Evolutionary conservation across 2,113 vertebrate genomes (phyloP).

Genomic region (Telmatochromis brichardi): DNA sequence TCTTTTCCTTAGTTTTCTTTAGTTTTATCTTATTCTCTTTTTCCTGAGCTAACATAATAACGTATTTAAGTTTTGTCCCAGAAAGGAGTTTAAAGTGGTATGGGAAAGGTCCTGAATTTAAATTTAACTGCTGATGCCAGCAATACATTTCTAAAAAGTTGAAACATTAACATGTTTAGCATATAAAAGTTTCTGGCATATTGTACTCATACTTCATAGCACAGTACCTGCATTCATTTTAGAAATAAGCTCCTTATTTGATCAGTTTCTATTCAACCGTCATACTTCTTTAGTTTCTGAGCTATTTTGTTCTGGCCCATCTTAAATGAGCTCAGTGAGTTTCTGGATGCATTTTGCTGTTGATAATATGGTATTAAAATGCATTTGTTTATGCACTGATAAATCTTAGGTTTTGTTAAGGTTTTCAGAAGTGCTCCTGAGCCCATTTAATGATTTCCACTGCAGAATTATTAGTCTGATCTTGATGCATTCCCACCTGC

Average conservation of each 20-base stretch:
- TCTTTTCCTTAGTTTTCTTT: background rate
- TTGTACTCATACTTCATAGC: background rate
- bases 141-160: background rate
- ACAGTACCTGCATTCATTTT: background rate
- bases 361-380: background rate
- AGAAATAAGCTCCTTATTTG: background rate
- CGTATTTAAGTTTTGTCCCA: background rate
- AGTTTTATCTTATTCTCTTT: background rate
- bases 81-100: background rate
- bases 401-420: background rate
- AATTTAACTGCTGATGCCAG: background rate
- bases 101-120: background rate
- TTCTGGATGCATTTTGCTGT: background rate
- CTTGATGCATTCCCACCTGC: background rate
- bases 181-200: background rate
- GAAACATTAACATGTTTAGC: background rate
- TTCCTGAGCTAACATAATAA: background rate
- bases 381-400: background rate
- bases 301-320: background rate
- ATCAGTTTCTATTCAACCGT: background rate
- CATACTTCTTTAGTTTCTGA: background rate
- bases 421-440: background rate
- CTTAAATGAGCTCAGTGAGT: background rate
- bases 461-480: background rate
- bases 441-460: background rate